These are phyloP conservation scores for Drosophila meridiana DNA, from an alignment of 2,888 invertebrate species.

Conservation along the genomic window DNA sequence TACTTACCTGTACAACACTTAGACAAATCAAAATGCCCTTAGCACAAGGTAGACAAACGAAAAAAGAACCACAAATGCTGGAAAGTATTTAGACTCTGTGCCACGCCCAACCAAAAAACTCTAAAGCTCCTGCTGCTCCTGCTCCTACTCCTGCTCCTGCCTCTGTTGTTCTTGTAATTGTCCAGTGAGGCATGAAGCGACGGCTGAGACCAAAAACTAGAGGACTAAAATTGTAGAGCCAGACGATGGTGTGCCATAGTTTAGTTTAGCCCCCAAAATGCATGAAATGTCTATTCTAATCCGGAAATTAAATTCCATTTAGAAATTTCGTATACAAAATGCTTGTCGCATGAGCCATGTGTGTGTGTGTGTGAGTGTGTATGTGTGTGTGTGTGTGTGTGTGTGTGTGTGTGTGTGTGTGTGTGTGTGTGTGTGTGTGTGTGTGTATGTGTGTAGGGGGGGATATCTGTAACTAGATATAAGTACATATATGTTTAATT, in stretches of 20 bases:
- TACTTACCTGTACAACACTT: not conserved
- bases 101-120: constrained; percentile 25
- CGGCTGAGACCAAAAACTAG: constrained; percentile 37
- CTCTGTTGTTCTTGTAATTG: constrained; percentile 56
- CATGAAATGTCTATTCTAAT: constrained; percentile 81
- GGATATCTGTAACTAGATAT: constrained; percentile 38
- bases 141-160: not conserved
- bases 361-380: constrained; percentile 1
- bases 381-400: not conserved
- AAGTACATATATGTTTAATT: constrained; percentile 55
- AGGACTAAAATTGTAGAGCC: constrained; percentile 23
- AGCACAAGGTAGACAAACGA: constrained; percentile 13
- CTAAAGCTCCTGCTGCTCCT: not conserved
- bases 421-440: not conserved
- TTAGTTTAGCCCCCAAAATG: constrained; percentile 58
- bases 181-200: constrained; percentile 62
- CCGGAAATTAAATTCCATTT: constrained; percentile 82
- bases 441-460: constrained; percentile 7
- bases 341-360: constrained; percentile 25
- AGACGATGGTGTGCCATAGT: constrained; percentile 41
- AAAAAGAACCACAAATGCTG: constrained; percentile 47
- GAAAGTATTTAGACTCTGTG: constrained; percentile 43
- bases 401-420: constrained; percentile 1
- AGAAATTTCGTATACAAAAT: constrained; percentile 75
- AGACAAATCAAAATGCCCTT: not conserved